Evolutionary conservation across 64 coral and sea anemone genomes (phyloP).

Genomic region (Orbicella faveolata): DNA sequence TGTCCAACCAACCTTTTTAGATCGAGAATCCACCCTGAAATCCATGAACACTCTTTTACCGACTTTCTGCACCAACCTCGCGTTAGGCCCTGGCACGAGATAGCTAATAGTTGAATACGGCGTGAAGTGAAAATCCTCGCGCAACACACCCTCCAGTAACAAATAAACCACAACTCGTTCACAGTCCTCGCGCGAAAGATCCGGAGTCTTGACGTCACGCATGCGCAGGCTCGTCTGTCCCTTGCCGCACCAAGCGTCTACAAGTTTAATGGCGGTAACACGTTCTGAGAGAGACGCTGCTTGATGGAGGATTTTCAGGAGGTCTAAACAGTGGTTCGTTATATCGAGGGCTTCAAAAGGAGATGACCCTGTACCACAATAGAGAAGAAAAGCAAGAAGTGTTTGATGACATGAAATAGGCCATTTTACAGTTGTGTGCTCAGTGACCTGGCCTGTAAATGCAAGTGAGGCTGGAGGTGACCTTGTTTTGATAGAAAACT

Average conservation of each 20-base stretch:
- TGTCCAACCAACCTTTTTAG: slow-evolving; percentile 26
- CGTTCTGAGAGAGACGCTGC: slow-evolving; percentile 69
- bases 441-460: no score
- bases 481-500: no score
- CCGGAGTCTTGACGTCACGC: slow-evolving; percentile 36
- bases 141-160: slow-evolving; percentile 82
- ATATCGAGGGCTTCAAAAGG: slow-evolving; percentile 48
- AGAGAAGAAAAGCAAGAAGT: background rate
- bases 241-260: slow-evolving; percentile 88
- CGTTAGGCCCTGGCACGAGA: slow-evolving; percentile 71
- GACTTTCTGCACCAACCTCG: slow-evolving; percentile 15
- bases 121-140: slow-evolving; percentile 96
- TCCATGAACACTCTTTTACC: slow-evolving; percentile 42
- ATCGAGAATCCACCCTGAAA: background rate
- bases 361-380: slow-evolving; percentile 4
- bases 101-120: slow-evolving; percentile 94
- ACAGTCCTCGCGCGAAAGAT: slow-evolving; percentile 68
- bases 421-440: no score
- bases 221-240: slow-evolving; percentile 68
- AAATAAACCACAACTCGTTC: slow-evolving; percentile 80
- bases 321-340: slow-evolving; percentile 46
- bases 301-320: slow-evolving; percentile 77
- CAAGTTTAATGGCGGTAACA: slow-evolving; percentile 80
- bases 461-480: no score
- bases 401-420: background rate